phyloP scores from a whole-genome alignment of 2,888 invertebrate species.

The Mylabris sibirica region DNA sequence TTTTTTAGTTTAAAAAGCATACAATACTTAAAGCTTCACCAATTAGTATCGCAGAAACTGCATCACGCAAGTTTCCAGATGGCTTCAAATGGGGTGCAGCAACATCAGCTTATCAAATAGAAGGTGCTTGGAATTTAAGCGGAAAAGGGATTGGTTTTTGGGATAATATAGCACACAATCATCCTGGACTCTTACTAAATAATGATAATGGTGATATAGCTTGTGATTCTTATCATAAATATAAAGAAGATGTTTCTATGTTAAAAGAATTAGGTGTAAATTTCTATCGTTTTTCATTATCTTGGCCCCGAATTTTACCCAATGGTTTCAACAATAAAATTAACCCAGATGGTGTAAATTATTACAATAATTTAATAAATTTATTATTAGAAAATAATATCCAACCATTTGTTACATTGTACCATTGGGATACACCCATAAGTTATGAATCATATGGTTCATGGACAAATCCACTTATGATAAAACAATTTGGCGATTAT shows the following conservation, averaged over 20 bases:
- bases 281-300: conserved; percentile 33
- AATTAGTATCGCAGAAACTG: not conserved
- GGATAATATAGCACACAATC: conserved; percentile 31
- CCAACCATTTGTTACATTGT: conserved; percentile 64
- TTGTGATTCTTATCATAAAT: conserved; percentile 39
- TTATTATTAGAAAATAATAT: conserved; percentile 65
- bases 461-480: conserved; percentile 13
- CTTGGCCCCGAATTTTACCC: conserved; percentile 73
- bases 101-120: conserved; percentile 38
- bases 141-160: conserved; percentile 29
- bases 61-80: conserved; percentile 24
- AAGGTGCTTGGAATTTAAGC: conserved; percentile 39
- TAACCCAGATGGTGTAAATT: conserved; percentile 73
- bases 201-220: conserved; percentile 34
- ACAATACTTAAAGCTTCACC: no score
- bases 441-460: conserved; percentile 55
- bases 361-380: conserved; percentile 70
- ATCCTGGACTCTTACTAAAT: conserved; percentile 20
- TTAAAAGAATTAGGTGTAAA: conserved; percentile 35
- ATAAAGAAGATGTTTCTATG: conserved; percentile 34
- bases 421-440: conserved; percentile 66
- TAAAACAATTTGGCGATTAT: conserved; percentile 20
- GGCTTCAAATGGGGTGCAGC: conserved; percentile 38
- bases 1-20: not conserved
- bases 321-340: conserved; percentile 67